phyloP scores from a whole-genome alignment of 2,888 invertebrate species.

The Himalopsyche japonica region DNA sequence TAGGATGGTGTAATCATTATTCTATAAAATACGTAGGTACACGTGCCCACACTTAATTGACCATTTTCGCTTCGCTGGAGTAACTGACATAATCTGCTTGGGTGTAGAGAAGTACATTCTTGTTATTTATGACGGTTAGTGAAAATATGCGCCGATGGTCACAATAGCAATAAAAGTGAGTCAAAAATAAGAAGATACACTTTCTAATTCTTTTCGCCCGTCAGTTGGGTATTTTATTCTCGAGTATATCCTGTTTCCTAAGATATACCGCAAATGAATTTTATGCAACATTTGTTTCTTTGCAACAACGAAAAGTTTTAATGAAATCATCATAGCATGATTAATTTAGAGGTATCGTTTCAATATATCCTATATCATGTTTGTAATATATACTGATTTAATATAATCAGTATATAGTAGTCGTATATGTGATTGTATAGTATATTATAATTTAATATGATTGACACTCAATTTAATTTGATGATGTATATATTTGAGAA shows the following conservation, averaged over 20 bases:
- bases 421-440: too few relatives aligned
- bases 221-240: neutral
- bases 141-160: neutral
- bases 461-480: too few relatives aligned
- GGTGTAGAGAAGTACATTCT: neutral
- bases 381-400: too few relatives aligned
- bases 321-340: too few relatives aligned
- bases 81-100: neutral
- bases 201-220: neutral
- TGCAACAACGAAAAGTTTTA: too few relatives aligned
- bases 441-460: too few relatives aligned
- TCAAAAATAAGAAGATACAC: neutral
- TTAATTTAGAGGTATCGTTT: too few relatives aligned
- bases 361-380: too few relatives aligned
- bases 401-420: too few relatives aligned
- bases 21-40: neutral
- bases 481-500: too few relatives aligned
- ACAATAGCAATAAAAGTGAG: neutral
- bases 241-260: neutral
- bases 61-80: neutral
- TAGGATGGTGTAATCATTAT: neutral
- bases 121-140: neutral
- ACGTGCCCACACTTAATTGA: neutral
- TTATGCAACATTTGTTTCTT: too few relatives aligned
- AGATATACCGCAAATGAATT: neutral